Percentiles rank a stretch among this genome's conserved stretches.
Evolutionary conservation across 1,140 invertebrate genomes (phyloP).

Genomic region (Papilio machaon): DNA sequence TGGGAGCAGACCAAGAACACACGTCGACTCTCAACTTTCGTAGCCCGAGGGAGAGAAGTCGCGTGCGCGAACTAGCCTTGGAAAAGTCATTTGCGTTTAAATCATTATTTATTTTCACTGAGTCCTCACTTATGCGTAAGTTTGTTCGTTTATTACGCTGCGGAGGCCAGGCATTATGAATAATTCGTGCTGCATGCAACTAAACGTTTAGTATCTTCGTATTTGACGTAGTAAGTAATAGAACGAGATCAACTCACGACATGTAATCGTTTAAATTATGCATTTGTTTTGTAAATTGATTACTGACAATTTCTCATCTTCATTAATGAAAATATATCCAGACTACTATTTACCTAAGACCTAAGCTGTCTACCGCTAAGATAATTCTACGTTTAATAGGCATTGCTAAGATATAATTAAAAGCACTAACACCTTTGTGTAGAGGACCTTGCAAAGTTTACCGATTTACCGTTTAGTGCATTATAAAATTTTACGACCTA

Average conservation of each 20-base stretch:
- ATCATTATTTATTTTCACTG: constrained; percentile 16
- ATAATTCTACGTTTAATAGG: neutral
- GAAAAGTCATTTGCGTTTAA: constrained; percentile 32
- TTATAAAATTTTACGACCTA: neutral
- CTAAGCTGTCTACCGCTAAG: neutral
- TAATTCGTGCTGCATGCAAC: constrained; percentile 40
- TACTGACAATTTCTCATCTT: neutral
- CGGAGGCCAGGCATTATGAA: constrained; percentile 39
- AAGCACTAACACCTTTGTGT: neutral
- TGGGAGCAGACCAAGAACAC: neutral
- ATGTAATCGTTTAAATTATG: constrained; percentile 6
- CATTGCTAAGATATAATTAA: neutral
- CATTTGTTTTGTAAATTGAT: neutral
- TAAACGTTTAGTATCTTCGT: neutral
- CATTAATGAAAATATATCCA: neutral
- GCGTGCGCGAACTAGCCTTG: constrained; percentile 18
- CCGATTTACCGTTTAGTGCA: neutral
- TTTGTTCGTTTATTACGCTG: constrained; percentile 37
- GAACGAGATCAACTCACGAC: neutral
- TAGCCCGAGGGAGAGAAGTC: constrained; percentile 28
- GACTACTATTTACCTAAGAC: neutral
- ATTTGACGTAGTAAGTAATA: neutral
- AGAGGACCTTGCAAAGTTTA: neutral
- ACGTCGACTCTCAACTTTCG: neutral
- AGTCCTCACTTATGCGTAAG: neutral